Evolutionary conservation across 2,797 vertebrate genomes (phyloP).

Genomic region (Halcyon smyrnensis): DNA sequence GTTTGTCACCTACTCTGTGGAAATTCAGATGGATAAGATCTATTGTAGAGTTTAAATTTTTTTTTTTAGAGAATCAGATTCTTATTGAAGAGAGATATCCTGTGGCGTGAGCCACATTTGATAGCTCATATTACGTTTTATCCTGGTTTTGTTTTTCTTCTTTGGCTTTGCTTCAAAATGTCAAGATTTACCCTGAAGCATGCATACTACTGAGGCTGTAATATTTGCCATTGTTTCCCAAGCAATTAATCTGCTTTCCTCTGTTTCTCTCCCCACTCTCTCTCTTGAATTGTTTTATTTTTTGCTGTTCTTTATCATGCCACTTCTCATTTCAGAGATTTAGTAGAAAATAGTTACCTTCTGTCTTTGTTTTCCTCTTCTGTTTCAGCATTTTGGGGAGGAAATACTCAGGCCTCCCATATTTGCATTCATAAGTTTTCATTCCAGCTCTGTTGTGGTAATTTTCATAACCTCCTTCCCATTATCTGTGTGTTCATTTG

Average conservation of each 20-base stretch:
- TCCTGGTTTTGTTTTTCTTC: neutral
- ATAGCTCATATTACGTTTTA: neutral
- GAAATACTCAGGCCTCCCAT: neutral
- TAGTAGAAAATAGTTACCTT: neutral
- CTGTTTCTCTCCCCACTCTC: neutral
- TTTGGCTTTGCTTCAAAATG: neutral
- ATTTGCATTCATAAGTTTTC: neutral
- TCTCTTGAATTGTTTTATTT: neutral
- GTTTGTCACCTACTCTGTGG: neutral
- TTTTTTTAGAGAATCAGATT: neutral
- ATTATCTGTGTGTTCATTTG: neutral
- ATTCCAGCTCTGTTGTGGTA: neutral
- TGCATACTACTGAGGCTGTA: neutral
- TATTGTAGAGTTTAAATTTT: neutral
- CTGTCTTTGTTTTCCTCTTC: neutral
- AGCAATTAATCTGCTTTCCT: conserved; percentile 23
- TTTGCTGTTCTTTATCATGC: neutral
- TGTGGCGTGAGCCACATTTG: neutral
- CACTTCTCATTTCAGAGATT: neutral
- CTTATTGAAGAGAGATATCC: neutral
- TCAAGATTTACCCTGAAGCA: conserved; percentile 16
- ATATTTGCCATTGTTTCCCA: neutral
- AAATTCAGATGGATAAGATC: neutral
- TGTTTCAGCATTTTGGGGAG: neutral
- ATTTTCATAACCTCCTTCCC: neutral